Percentiles rank a stretch among this genome's conserved stretches.
Evolutionary conservation across 2,113 vertebrate genomes (phyloP).

Genomic region (Lasiurus cinereus): DNA sequence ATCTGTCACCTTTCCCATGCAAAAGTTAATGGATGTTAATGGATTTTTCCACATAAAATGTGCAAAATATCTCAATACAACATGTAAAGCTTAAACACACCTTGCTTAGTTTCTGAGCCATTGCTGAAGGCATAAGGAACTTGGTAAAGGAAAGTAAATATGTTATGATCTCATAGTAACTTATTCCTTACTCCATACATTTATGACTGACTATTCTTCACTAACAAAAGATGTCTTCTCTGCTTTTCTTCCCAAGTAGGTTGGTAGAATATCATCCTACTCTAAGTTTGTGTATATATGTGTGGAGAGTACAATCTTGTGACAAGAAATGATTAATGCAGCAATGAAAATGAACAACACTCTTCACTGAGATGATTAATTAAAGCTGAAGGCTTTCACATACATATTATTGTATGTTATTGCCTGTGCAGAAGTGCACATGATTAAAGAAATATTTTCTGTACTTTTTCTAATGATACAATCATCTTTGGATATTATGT

Average conservation of each 20-base stretch:
- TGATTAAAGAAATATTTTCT: constrained; percentile 71
- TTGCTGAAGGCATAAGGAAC: background rate
- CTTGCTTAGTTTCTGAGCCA: background rate
- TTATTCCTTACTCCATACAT: background rate
- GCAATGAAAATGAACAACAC: constrained; percentile 22
- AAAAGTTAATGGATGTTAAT: background rate
- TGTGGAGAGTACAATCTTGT: background rate
- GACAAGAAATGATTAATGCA: constrained; percentile 62
- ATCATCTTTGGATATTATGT: constrained; percentile 36
- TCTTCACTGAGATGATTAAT: constrained; percentile 72
- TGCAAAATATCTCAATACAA: background rate
- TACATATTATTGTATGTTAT: constrained; percentile 54
- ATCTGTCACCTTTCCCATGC: background rate
- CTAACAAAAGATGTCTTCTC: constrained; percentile 62
- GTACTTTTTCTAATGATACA: constrained; percentile 54
- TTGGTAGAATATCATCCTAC: constrained; percentile 36
- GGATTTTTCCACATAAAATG: background rate
- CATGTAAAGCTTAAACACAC: background rate
- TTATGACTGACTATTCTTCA: background rate
- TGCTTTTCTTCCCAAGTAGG: constrained; percentile 64
- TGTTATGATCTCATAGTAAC: constrained; percentile 59
- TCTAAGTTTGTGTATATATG: background rate
- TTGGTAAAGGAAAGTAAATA: background rate
- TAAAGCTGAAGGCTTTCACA: constrained; percentile 75
- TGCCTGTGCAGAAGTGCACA: constrained; percentile 37